These are phyloP conservation scores for Boulengeromyrus knoepffleri DNA, from an alignment of 2,113 vertebrate species.

Conservation along the genomic window DNA sequence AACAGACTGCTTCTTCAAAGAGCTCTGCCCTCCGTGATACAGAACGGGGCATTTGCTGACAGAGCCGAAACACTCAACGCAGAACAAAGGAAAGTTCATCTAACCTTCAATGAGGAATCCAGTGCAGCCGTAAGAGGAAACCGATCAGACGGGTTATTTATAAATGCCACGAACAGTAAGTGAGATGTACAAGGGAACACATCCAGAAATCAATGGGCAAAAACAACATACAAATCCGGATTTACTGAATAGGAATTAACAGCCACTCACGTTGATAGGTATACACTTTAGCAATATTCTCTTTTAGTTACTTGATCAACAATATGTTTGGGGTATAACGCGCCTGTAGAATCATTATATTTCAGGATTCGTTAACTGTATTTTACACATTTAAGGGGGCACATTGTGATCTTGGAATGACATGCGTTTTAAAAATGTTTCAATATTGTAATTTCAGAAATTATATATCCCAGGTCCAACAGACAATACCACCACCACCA, in stretches of 20 bases:
- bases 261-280: background rate
- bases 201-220: background rate
- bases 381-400: background rate
- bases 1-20: background rate
- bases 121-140: background rate
- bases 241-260: background rate
- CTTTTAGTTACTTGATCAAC: background rate
- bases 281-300: background rate
- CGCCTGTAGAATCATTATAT: background rate
- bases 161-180: background rate
- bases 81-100: background rate
- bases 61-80: background rate
- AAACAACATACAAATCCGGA: background rate
- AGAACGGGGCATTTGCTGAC: background rate
- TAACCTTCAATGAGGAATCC: slow-evolving; percentile 3
- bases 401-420: background rate
- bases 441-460: background rate
- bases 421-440: background rate
- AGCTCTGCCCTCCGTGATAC: background rate
- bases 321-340: background rate
- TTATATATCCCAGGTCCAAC: background rate
- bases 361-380: background rate
- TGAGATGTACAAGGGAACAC: background rate
- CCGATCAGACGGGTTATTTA: background rate
- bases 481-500: background rate